A percentile compares a stretch with the other conserved stretches of the same genome.
Evolutionary conservation across 2,888 invertebrate species (phyloP).

Genomic region (Orthonevra nobilis): DNA sequence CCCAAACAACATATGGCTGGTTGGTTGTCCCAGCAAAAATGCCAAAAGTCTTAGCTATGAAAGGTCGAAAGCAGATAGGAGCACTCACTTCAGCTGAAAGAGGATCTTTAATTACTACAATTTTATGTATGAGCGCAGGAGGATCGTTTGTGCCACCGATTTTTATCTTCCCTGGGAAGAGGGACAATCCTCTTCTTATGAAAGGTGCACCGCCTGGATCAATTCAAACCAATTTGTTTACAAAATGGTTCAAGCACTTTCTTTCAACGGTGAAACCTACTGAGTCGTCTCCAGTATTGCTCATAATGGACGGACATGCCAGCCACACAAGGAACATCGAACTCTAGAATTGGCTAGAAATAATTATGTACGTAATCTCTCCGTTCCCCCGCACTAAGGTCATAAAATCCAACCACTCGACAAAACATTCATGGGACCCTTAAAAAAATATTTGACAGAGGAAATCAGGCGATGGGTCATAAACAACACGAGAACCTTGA

Average conservation of each 20-base stretch:
- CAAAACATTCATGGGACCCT: constrained; percentile 52
- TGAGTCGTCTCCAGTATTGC: constrained; percentile 30
- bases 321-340: constrained; percentile 53
- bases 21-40: too few relatives aligned
- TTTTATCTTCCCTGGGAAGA: constrained; percentile 55
- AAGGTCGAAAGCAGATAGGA: too few relatives aligned
- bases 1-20: too few relatives aligned
- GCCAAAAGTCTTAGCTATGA: too few relatives aligned
- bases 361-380: constrained; percentile 39
- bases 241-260: too few relatives aligned
- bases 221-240: constrained; percentile 35
- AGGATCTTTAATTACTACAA: constrained; percentile 32
- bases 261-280: constrained; percentile 38
- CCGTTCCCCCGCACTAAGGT: constrained; percentile 50
- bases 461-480: too few relatives aligned
- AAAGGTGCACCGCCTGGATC: constrained; percentile 33
- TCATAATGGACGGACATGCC: constrained; percentile 58
- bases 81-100: constrained; percentile 45
- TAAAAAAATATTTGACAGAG: constrained; percentile 54
- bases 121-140: constrained; percentile 46
- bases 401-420: constrained; percentile 57
- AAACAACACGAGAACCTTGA: constrained; percentile 35
- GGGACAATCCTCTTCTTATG: constrained; percentile 33
- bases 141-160: constrained; percentile 32
- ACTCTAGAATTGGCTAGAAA: too few relatives aligned